Evolutionary conservation across 37 sponge, comb jelly and placozoan species (phyloP).

Genomic region (Hormiphora californensis): DNA sequence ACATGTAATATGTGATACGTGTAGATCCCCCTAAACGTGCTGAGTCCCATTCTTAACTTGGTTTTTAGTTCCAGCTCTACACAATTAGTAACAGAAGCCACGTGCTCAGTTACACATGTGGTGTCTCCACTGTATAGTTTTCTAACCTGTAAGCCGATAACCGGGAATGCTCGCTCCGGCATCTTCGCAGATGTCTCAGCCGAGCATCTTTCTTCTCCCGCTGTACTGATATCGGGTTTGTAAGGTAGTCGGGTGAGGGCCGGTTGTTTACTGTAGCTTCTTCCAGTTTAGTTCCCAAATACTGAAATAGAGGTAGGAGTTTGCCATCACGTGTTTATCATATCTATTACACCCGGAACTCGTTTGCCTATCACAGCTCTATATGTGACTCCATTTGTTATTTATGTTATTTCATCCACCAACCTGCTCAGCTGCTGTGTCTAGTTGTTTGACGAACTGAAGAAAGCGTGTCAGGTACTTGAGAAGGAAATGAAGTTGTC

Average conservation of each 20-base stretch:
- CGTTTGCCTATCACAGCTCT: too few relatives aligned
- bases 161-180: slow-evolving; percentile 5
- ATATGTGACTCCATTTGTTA: too few relatives aligned
- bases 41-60: too few relatives aligned
- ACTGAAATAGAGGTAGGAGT: neutral
- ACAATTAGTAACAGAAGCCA: too few relatives aligned
- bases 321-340: neutral
- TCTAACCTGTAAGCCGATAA: slow-evolving; percentile 27
- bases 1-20: neutral
- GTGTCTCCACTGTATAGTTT: too few relatives aligned
- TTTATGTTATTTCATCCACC: too few relatives aligned
- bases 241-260: slow-evolving; percentile 51
- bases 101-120: too few relatives aligned
- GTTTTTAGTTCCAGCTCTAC: too few relatives aligned
- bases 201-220: slow-evolving; percentile 14
- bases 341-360: too few relatives aligned
- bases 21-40: too few relatives aligned
- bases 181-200: slow-evolving; percentile 1
- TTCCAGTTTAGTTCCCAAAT: neutral
- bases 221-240: slow-evolving; percentile 51
- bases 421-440: slow-evolving; percentile 47
- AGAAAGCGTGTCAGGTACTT: slow-evolving; percentile 44
- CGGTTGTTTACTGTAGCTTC: slow-evolving; percentile 51
- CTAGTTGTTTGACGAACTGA: slow-evolving; percentile 21
- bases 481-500: slow-evolving; percentile 23